These are phyloP conservation scores for Cuculus canorus DNA, from an alignment of 2,797 vertebrate species.

Conservation along the genomic window DNA sequence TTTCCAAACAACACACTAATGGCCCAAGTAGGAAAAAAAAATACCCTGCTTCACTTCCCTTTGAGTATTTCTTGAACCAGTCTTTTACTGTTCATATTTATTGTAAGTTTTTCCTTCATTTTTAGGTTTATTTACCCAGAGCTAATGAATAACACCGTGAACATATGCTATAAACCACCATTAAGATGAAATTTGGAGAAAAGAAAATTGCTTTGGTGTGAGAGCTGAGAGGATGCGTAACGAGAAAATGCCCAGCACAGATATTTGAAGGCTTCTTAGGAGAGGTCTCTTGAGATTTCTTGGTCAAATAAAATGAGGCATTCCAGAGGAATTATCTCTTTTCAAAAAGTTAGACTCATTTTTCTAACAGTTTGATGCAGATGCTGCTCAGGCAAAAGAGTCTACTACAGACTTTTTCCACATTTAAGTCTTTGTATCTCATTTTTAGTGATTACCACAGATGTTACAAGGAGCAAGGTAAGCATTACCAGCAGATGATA, in stretches of 20 bases:
- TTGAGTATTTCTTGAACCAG: neutral
- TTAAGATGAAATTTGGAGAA: constrained; percentile 65
- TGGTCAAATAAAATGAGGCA: constrained; percentile 22
- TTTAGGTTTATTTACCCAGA: constrained; percentile 65
- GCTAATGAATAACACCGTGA: constrained; percentile 61
- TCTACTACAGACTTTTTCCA: constrained; percentile 41
- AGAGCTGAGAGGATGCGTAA: constrained; percentile 33
- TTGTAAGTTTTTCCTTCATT: constrained; percentile 21
- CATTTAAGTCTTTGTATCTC: constrained; percentile 53
- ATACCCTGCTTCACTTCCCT: neutral
- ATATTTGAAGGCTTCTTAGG: constrained; percentile 44
- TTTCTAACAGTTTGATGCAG: constrained; percentile 28
- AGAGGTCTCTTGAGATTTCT: constrained; percentile 32
- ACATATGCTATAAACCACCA: constrained; percentile 63
- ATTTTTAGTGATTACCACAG: constrained; percentile 65
- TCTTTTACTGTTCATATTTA: constrained; percentile 46
- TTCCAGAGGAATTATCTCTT: constrained; percentile 29
- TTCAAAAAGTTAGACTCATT: neutral
- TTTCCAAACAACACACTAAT: constrained; percentile 60
- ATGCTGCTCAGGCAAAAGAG: constrained; percentile 37
- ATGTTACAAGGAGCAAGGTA: constrained; percentile 52
- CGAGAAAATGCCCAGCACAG: constrained; percentile 42
- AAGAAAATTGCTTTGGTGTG: constrained; percentile 60
- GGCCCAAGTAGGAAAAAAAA: neutral
- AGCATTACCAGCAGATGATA: constrained; percentile 48